Evolutionary conservation across 2,888 invertebrate species (phyloP), one percentile per base, ranked within the genome.

Genomic region (Perizoma flavofasciatum): DNA sequence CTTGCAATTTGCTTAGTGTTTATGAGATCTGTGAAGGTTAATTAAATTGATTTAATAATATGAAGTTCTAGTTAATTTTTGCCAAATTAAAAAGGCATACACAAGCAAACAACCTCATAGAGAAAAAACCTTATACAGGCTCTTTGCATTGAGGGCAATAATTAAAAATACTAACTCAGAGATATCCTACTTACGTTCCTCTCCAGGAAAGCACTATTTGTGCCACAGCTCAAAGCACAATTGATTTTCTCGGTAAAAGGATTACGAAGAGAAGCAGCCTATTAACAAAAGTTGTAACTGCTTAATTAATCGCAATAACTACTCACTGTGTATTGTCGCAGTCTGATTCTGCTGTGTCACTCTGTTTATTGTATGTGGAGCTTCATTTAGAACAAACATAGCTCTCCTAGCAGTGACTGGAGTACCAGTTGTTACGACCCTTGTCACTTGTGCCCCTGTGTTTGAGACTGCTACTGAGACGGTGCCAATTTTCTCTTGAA

Each of bases 311-410:
- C 9, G 2, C 5, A 9, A 5, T 1, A n/a, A n/a, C n/a, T 43
- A 82, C 88, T 89, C 68, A 92, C 92, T 88, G 67, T 92, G 91
- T 71, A 92, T 92, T 9, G 91, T 91, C 33, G 92, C 82, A 4
- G 92, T 89, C 61, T 92, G 92, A 64, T 92, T 92, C 65, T 92
- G 92, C 62, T 92, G 92, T 8, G 89, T 81, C 1, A 89, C 89
- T 69, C 92, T 85, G 47, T 88, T 90, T 52, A 90, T 65, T 0
- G 89, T 86, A 60, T 92, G 92, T 0, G 89, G 85, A 5, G 87
- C 76, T 58, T 92, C 92, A 59, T 92, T 92, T 8, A 92, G 76
- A n/a, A 92, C 88, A 81, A 92, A 92, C 92, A 92, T 92, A 5
- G 89, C 88, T 64, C 92, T 75, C 49, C 92, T 69, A 0, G 82